Percentiles rank a stretch among this genome's conserved stretches.
phyloP scores from a whole-genome alignment of 2,113 vertebrate species.

The Anas platyrhynchos region DNA sequence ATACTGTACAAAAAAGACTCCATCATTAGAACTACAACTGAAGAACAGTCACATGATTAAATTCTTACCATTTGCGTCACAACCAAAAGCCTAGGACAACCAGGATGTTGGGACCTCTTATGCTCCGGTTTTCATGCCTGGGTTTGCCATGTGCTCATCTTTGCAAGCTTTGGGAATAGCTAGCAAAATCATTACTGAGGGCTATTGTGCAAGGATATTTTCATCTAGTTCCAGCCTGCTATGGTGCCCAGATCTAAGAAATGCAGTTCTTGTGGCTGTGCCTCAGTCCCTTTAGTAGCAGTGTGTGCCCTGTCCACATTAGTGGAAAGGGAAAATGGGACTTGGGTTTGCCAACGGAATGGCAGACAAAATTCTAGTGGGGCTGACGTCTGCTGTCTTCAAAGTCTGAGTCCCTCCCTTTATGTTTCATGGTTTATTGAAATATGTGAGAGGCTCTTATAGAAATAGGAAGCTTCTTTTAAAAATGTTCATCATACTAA shows the following conservation, averaged over 20 bases:
- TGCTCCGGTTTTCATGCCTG: neutral
- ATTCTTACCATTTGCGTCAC: neutral
- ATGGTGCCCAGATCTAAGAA: neutral
- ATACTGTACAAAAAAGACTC: neutral
- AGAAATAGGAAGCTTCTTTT: neutral
- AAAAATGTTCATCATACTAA: neutral
- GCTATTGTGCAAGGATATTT: neutral
- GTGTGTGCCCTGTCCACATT: rapidly evolving
- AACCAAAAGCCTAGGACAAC: neutral
- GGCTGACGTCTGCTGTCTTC: neutral
- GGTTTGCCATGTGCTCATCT: neutral
- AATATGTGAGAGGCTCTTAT: neutral
- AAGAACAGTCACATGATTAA: neutral
- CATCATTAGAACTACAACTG: neutral
- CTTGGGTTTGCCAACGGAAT: rapidly evolving
- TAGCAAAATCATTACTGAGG: neutral
- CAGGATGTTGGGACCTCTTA: neutral
- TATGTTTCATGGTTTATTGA: neutral
- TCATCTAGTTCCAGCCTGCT: neutral
- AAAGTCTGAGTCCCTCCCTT: neutral
- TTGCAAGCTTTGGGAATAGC: neutral
- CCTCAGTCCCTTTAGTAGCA: neutral
- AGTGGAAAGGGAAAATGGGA: neutral
- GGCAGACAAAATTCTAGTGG: neutral
- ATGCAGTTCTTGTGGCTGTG: neutral